A percentile compares a stretch with the other conserved stretches of the same genome.
Conservation (phyloP, 2,888 invertebrate genomes). For the Sturmia bella region DNA sequence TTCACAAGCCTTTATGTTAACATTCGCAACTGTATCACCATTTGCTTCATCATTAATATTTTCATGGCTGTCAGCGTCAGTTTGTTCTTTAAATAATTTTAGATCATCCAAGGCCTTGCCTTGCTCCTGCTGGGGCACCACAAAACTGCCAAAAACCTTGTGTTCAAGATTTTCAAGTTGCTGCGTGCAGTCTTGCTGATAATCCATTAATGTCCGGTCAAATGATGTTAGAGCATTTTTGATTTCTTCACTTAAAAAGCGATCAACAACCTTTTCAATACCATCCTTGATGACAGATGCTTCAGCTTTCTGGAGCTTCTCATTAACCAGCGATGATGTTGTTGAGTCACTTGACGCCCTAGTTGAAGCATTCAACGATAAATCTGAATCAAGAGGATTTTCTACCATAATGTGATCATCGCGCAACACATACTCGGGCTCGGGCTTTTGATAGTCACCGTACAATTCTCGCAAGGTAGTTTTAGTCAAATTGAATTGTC, state of each 20-base stretch:
- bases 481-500: constrained; percentile 78
- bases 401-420: constrained; percentile 66
- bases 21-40: background rate
- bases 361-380: constrained; percentile 7
- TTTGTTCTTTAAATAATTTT: constrained; percentile 59
- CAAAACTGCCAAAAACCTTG: constrained; percentile 68
- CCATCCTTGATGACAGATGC: constrained; percentile 17
- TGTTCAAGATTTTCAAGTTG: constrained; percentile 51
- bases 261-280: constrained; percentile 53
- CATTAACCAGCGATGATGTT: constrained; percentile 13
- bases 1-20: background rate
- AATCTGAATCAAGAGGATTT: constrained; percentile 43
- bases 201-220: constrained; percentile 34
- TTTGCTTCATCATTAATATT: background rate
- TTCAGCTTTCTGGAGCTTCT: constrained; percentile 18
- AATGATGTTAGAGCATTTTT: constrained; percentile 47
- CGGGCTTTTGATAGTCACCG: constrained; percentile 73
- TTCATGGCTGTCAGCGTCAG: background rate
- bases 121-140: constrained; percentile 27
- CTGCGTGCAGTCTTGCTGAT: constrained; percentile 4
- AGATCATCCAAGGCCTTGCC: constrained; percentile 57
- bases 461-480: constrained; percentile 79
- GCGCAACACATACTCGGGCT: constrained; percentile 70
- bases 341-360: constrained; percentile 16
- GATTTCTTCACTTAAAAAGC: constrained; percentile 55